These are phyloP conservation scores for Junonia oenone DNA, from an alignment of 2,888 invertebrate genomes.

Conservation along the genomic window DNA sequence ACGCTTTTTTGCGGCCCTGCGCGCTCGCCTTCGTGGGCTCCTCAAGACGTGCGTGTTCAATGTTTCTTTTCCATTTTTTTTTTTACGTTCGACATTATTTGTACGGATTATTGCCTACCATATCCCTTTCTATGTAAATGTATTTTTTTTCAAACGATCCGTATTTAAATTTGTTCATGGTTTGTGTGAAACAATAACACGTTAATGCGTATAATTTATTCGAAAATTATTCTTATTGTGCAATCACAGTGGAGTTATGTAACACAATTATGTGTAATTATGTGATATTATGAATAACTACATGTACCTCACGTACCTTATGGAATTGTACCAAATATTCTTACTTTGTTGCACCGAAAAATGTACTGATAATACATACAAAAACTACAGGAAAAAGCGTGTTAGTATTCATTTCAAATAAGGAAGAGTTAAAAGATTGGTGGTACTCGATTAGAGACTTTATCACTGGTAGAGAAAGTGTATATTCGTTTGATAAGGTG, in stretches of 20 bases:
- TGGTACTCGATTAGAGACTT: slow-evolving; percentile 36
- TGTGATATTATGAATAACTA: not conserved
- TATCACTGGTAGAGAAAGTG: slow-evolving; percentile 37
- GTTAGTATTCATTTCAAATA: slow-evolving; percentile 50
- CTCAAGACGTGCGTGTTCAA: slow-evolving; percentile 43
- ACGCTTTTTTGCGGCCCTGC: slow-evolving; percentile 47
- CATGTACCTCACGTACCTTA: not conserved
- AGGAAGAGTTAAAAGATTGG: slow-evolving; percentile 37
- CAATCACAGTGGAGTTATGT: not conserved
- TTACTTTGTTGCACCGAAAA: slow-evolving; percentile 8
- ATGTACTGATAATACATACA: slow-evolving; percentile 42
- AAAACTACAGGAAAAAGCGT: slow-evolving; percentile 56
- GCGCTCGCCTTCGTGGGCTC: slow-evolving; percentile 44
- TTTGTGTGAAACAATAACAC: not conserved
- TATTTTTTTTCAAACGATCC: not conserved
- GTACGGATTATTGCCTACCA: slow-evolving; percentile 40
- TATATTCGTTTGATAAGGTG: slow-evolving; percentile 37
- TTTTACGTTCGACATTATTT: slow-evolving; percentile 44
- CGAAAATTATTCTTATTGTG: not conserved
- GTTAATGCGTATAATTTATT: not conserved
- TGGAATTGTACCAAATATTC: slow-evolving; percentile 1
- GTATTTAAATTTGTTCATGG: not conserved
- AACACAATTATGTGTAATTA: not conserved
- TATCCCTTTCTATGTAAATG: slow-evolving; percentile 21
- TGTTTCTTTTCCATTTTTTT: slow-evolving; percentile 47